These are phyloP conservation scores for Ivindomyrus marchei DNA, from an alignment of 2,113 vertebrate genomes.

Conservation along the genomic window DNA sequence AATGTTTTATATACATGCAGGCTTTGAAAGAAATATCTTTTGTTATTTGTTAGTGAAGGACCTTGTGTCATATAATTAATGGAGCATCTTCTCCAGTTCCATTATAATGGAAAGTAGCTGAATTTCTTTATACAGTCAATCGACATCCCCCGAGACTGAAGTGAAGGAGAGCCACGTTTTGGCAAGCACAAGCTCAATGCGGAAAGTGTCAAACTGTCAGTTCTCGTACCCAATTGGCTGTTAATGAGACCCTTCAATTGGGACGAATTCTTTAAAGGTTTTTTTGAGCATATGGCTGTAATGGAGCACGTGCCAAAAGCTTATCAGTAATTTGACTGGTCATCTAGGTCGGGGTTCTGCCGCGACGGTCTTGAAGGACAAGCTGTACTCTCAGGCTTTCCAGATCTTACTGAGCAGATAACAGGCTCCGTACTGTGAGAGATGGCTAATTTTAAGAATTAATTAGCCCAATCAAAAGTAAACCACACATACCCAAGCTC, in stretches of 20 bases:
- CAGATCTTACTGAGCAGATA: background rate
- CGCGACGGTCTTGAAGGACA: background rate
- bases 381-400: background rate
- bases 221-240: background rate
- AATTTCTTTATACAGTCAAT: slow-evolving; percentile 4
- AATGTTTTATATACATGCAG: background rate
- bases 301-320: background rate
- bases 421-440: background rate
- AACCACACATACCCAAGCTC: background rate
- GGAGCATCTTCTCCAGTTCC: background rate
- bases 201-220: slow-evolving; percentile 6
- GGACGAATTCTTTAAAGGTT: background rate
- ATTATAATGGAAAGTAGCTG: slow-evolving; percentile 20
- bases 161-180: background rate
- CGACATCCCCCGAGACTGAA: background rate
- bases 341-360: background rate
- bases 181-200: background rate
- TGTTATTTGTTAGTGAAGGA: background rate
- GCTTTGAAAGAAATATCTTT: background rate
- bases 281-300: background rate
- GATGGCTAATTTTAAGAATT: slow-evolving; percentile 15
- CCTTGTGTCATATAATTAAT: background rate
- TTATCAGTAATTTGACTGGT: background rate
- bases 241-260: slow-evolving; percentile 1
- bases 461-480: background rate